Base-by-base conservation (phyloP, 2,888 invertebrate genomes). In the Torymus texanus region DNA sequence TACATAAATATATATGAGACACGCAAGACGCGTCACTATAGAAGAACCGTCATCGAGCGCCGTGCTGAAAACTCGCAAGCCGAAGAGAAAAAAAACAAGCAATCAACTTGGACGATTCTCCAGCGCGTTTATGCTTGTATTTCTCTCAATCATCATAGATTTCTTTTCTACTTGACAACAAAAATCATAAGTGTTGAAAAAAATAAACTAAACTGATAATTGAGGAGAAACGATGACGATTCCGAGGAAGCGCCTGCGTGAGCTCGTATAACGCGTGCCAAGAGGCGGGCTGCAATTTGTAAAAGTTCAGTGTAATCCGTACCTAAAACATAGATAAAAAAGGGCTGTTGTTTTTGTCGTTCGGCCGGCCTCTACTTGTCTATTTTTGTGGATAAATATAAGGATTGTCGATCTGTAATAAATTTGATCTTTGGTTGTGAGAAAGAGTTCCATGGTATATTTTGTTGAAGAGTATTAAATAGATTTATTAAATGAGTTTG, bases 281-380 rank as follows among this genome's bases (percentile, higher is more conserved):
- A 89, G 88, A 88, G 88, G 86, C 85, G 88, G 88, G 88, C 88
- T 87, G 89, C 88, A 84, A 82, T 84, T 77, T 85, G 85, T 85
- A 83, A 85, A 85, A 79, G 82, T 85, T 86, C 85, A 86, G 84
- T 87, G 86, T 87, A 87, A 88, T 90, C 89, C 87, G 88, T 90
- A 90, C 90, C 90, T 90, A 90, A 88, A 89, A 88, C 88, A 86
- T 88, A 88, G 87, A 87, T 86, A 86, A 88, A 87, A 29, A 29
- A 88, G 86, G 87, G 87, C 87, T 84, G 83, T 84, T 86, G 87
- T 41, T 29, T 41, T 41, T 41, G 41, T 87, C 85, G 86, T 83
- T 86, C 84, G 88, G 87, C 89, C 89, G 88, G 86, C 87, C 89
- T 89, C 89, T 85, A 83, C 63, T 65, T 75, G 14, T 73, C n/a